Conservation (phyloP, 1,140 invertebrate species). For the Leptinotarsa lineolata region DNA sequence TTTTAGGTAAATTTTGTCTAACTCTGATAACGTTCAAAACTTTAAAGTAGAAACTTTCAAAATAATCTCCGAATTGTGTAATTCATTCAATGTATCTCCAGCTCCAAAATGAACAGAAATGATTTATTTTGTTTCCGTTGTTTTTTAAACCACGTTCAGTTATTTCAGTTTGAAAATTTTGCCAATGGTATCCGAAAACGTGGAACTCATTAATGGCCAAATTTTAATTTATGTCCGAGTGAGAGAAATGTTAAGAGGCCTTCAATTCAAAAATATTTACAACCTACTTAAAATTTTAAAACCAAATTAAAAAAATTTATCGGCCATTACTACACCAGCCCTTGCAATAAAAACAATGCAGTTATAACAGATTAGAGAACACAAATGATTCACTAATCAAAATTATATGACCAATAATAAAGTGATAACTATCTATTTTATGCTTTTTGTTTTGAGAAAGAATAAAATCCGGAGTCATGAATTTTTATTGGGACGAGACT, state of each 20-base stretch:
- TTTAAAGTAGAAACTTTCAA: no score
- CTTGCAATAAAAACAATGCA: slow-evolving; percentile 29
- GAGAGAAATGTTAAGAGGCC: background rate
- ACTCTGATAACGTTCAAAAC: no score
- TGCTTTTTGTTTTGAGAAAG: slow-evolving; percentile 25
- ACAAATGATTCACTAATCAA: slow-evolving; percentile 31
- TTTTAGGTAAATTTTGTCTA: no score
- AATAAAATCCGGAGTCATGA: slow-evolving; percentile 37
- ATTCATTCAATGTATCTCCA: no score
- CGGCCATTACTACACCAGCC: slow-evolving; percentile 20
- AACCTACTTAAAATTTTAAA: slow-evolving; percentile 22
- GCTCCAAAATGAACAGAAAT: no score
- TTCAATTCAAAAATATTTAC: slow-evolving; percentile 24
- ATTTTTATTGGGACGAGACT: slow-evolving; percentile 37
- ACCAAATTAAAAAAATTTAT: slow-evolving; percentile 29
- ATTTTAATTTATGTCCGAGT: background rate
- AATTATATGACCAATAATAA: slow-evolving; percentile 32
- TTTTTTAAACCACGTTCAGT: no score
- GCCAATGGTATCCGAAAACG: background rate
- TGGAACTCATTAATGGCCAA: background rate
- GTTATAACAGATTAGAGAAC: slow-evolving; percentile 23
- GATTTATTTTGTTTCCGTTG: no score
- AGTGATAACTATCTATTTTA: slow-evolving; percentile 33
- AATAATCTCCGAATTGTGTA: no score
- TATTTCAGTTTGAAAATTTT: background rate